Evolutionary conservation across 2,797 vertebrate genomes (phyloP).

Genomic region (Aeoliscus strigatus): DNA sequence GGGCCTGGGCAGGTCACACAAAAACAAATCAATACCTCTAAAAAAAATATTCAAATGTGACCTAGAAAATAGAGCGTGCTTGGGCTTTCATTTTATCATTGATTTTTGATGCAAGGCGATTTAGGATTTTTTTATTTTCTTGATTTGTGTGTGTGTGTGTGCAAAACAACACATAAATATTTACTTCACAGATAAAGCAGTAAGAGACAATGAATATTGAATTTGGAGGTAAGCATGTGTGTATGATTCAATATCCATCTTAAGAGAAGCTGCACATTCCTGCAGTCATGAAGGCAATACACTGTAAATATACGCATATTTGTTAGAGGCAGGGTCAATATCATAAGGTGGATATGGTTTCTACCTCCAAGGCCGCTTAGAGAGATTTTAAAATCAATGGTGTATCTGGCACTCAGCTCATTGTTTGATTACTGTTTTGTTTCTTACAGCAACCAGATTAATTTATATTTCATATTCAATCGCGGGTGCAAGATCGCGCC

Average conservation of each 20-base stretch:
- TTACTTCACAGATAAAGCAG: constrained; percentile 60
- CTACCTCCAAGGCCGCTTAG: constrained; percentile 61
- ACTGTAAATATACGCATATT: constrained; percentile 72
- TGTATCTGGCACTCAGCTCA: constrained; percentile 53
- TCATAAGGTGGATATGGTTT: constrained; percentile 58
- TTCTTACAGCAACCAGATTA: constrained; percentile 53
- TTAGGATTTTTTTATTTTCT: constrained; percentile 54
- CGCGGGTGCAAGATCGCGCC: too few species aligned
- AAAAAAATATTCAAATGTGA: constrained; percentile 81
- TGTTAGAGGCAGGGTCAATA: constrained; percentile 68
- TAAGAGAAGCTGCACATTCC: constrained; percentile 48
- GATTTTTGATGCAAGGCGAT: constrained; percentile 73
- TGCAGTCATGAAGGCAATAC: constrained; percentile 62
- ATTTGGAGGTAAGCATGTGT: constrained; percentile 66
- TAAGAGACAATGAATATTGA: constrained; percentile 69
- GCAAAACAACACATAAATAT: constrained; percentile 67
- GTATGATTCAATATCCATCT: constrained; percentile 70
- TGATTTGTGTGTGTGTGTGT: background rate
- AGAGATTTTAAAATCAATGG: constrained; percentile 66
- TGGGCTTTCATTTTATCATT: constrained; percentile 74
- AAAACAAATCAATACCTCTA: constrained; percentile 78
- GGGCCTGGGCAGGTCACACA: constrained; percentile 69
- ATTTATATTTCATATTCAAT: constrained; percentile 43
- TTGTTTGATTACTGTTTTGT: constrained; percentile 61
- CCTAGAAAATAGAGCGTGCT: constrained; percentile 74